phyloP scores from a whole-genome alignment of 2,113 vertebrate genomes.

The Gallinago jamesoni region DNA sequence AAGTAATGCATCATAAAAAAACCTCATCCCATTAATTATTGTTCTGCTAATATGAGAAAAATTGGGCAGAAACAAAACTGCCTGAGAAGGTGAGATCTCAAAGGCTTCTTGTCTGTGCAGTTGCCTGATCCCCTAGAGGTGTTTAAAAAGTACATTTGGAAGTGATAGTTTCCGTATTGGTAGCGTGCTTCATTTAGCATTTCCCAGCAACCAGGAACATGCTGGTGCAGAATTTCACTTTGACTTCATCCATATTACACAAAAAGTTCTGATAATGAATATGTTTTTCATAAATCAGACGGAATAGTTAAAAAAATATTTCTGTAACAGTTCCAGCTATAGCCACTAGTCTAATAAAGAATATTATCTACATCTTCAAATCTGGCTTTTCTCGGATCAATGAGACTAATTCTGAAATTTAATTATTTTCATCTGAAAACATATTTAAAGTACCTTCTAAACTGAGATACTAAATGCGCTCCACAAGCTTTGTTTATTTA shows the following conservation, averaged over 20 bases:
- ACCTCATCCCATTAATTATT: background rate
- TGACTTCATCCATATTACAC: background rate
- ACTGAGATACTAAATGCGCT: background rate
- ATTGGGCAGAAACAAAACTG: background rate
- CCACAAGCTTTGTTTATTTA: background rate
- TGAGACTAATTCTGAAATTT: background rate
- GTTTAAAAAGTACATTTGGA: background rate
- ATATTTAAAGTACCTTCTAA: background rate
- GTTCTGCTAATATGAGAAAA: background rate
- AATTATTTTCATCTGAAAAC: background rate
- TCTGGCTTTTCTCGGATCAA: background rate
- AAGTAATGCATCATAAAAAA: background rate
- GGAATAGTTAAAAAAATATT: background rate
- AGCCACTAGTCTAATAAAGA: background rate
- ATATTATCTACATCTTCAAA: background rate
- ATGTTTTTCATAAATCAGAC: background rate
- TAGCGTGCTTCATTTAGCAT: background rate
- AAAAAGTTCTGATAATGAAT: background rate
- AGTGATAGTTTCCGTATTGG: background rate
- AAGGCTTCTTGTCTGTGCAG: background rate
- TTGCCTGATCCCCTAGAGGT: background rate
- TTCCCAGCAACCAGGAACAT: background rate
- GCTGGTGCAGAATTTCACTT: background rate
- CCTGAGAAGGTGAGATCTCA: background rate
- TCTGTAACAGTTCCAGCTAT: background rate